A percentile compares a stretch with the other conserved stretches of the same genome.
These are phyloP conservation scores for Rhynchomys soricoides DNA, from an alignment of 2,113 vertebrate genomes.

Conservation along the genomic window DNA sequence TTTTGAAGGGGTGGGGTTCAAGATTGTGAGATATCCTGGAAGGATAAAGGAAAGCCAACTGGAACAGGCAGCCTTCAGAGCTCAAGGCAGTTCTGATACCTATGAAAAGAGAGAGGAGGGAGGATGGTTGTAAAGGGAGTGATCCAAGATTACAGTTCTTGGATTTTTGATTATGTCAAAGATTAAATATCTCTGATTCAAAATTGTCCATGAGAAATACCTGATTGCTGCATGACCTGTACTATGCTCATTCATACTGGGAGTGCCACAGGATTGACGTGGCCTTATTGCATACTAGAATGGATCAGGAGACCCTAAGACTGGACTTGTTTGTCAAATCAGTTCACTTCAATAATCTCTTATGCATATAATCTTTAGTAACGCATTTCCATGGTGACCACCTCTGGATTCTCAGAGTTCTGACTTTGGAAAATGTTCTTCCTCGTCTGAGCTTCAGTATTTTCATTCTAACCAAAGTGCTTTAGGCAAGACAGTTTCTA, in stretches of 20 bases:
- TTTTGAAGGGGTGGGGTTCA: not conserved
- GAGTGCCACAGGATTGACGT: fast-evolving
- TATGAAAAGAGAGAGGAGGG: not conserved
- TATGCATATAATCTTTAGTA: not conserved
- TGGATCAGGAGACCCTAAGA: not conserved
- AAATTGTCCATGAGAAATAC: not conserved
- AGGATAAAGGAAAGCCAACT: not conserved
- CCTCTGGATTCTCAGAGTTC: not conserved
- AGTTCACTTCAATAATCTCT: not conserved
- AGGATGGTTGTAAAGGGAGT: not conserved
- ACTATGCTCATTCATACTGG: not conserved
- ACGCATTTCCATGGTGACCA: not conserved
- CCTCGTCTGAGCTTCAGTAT: not conserved
- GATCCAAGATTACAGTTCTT: not conserved
- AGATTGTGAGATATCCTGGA: not conserved
- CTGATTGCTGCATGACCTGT: not conserved
- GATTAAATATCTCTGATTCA: not conserved
- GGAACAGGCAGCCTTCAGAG: not conserved
- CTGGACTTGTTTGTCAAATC: not conserved
- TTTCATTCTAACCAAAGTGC: slow-evolving; percentile 16
- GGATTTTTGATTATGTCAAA: not conserved
- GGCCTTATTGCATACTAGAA: not conserved
- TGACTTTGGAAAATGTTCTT: not conserved
- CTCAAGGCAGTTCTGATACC: not conserved
- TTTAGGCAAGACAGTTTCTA: not conserved